phyloP scores from a whole-genome alignment of 2,797 vertebrate genomes.

The Micromesistius poutassou region DNA sequence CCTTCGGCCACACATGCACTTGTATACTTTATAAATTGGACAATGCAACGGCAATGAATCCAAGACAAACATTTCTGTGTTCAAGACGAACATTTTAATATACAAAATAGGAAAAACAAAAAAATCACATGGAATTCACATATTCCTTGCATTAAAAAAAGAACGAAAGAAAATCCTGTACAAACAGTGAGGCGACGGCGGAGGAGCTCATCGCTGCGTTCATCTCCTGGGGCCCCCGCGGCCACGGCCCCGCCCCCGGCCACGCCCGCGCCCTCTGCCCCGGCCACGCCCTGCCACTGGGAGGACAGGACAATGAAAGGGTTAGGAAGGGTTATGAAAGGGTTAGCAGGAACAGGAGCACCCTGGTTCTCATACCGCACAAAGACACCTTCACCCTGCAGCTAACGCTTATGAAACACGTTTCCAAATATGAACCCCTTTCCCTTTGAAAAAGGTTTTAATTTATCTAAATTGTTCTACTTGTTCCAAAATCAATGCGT shows the following conservation, averaged over 20 bases:
- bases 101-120: slow-evolving; percentile 65
- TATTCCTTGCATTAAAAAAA: slow-evolving; percentile 25
- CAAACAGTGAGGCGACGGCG: slow-evolving; percentile 57
- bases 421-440: background rate
- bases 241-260: slow-evolving; percentile 77
- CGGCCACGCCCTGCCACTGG: slow-evolving; percentile 77
- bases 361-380: background rate
- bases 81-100: slow-evolving; percentile 64
- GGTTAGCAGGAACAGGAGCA: background rate
- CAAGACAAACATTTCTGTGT: slow-evolving; percentile 38
- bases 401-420: background rate
- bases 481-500: background rate
- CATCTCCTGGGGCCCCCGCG: slow-evolving; percentile 79
- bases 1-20: too few relatives aligned
- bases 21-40: too few relatives aligned
- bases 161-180: slow-evolving; percentile 67
- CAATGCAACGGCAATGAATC: slow-evolving; percentile 21
- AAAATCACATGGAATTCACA: slow-evolving; percentile 41
- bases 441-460: background rate
- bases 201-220: slow-evolving; percentile 26
- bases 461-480: background rate
- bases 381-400: background rate
- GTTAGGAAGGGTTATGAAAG: background rate
- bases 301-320: background rate
- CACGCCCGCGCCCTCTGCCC: slow-evolving; percentile 77